Conservation (phyloP, 2,113 vertebrate genomes). For the Pygoscelis adeliae region DNA sequence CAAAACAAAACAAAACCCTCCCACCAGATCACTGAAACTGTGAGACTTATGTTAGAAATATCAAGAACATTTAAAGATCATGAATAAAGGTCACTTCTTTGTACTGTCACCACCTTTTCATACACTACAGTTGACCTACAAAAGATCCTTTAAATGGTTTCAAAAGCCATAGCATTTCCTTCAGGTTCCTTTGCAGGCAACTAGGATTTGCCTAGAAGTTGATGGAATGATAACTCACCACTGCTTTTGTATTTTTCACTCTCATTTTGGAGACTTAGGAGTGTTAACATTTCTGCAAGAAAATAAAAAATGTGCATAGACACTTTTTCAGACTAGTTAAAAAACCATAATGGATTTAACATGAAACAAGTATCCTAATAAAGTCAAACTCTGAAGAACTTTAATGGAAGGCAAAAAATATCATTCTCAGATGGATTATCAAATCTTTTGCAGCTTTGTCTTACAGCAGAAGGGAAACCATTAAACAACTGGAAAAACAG, state of each 20-base stretch:
- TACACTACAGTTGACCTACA: conserved; percentile 35
- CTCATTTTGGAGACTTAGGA: background rate
- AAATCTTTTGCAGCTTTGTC: background rate
- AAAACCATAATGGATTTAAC: conserved; percentile 17
- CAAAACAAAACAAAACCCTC: background rate
- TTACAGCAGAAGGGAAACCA: background rate
- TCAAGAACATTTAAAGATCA: conserved; percentile 54
- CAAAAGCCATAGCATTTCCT: conserved; percentile 43
- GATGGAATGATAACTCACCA: conserved; percentile 29
- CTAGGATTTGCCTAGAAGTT: conserved; percentile 46
- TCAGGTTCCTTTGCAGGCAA: background rate
- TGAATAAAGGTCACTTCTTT: conserved; percentile 49
- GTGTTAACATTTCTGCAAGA: conserved; percentile 15
- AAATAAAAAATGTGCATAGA: background rate
- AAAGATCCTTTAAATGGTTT: conserved; percentile 47
- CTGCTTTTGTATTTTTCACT: conserved; percentile 17
- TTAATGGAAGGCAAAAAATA: conserved; percentile 39
- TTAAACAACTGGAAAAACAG: background rate
- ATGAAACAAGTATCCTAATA: conserved; percentile 12
- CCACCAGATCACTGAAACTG: background rate
- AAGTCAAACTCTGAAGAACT: conserved; percentile 4
- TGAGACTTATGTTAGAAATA: conserved; percentile 41
- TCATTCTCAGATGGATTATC: conserved; percentile 23
- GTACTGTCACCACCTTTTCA: conserved; percentile 24
- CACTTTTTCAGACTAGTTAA: conserved; percentile 27